Evolutionary conservation across 2,113 vertebrate genomes (phyloP).

Genomic region (Narcine bancroftii): DNA sequence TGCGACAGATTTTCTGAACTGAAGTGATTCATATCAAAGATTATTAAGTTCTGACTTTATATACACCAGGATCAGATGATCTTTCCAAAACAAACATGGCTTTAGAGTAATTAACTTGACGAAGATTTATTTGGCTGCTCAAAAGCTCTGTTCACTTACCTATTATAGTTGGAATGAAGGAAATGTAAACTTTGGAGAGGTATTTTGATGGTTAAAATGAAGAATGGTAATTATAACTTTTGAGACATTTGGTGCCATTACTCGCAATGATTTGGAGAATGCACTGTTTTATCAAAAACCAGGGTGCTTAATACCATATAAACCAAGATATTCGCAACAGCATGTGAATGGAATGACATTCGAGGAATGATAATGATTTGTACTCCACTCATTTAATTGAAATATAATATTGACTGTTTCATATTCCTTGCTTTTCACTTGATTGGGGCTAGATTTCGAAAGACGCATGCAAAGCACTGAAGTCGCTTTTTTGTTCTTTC

Average conservation of each 20-base stretch:
- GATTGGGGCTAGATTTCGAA: too few relatives aligned
- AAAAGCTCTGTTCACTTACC: not conserved
- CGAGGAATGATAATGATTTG: not conserved
- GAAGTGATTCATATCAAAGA: not conserved
- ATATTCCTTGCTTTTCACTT: too few relatives aligned
- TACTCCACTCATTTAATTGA: too few relatives aligned
- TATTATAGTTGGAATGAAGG: not conserved
- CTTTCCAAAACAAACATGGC: not conserved
- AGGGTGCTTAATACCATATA: not conserved
- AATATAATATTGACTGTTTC: too few relatives aligned
- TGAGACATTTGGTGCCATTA: not conserved
- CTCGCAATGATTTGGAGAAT: not conserved
- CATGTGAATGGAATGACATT: not conserved
- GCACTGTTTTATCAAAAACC: not conserved
- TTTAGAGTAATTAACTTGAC: not conserved
- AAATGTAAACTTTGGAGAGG: not conserved
- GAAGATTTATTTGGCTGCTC: not conserved
- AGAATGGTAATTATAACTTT: not conserved
- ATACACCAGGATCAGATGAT: not conserved
- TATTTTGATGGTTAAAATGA: not conserved
- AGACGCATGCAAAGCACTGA: too few relatives aligned
- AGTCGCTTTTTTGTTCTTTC: too few relatives aligned
- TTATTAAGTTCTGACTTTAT: not conserved
- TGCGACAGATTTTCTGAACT: not conserved
- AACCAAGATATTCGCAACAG: not conserved